phyloP scores from a whole-genome alignment of 2,888 invertebrate species.

The Cephus pulcher region DNA sequence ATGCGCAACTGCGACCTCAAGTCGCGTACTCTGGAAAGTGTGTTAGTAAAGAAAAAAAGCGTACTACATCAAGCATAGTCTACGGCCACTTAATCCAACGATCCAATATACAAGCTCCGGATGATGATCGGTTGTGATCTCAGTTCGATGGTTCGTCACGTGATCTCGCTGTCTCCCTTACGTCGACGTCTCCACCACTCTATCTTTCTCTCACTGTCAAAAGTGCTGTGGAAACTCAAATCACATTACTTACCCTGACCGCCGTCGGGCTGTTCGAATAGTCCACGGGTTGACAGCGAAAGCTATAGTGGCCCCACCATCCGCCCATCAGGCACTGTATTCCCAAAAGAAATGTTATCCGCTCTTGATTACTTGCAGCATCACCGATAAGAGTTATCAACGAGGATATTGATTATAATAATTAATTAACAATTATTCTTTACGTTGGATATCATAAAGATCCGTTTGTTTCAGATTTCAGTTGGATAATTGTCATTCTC shows the following conservation, averaged over 20 bases:
- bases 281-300: slow-evolving; percentile 92
- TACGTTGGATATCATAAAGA: background rate
- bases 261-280: slow-evolving; percentile 84
- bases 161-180: slow-evolving; percentile 1
- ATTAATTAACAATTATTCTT: background rate
- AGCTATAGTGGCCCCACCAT: slow-evolving; percentile 91
- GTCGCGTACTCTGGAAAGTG: background rate
- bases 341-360: slow-evolving; percentile 47
- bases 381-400: background rate
- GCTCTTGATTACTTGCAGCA: slow-evolving; percentile 25
- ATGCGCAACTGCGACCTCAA: background rate
- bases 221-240: slow-evolving; percentile 40
- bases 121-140: slow-evolving; percentile 11
- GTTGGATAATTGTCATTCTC: background rate
- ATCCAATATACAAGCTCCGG: slow-evolving; percentile 1
- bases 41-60: background rate
- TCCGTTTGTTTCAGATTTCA: background rate
- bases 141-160: slow-evolving; percentile 4
- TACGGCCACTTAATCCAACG: background rate
- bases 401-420: background rate
- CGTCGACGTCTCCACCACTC: background rate
- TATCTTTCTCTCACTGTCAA: slow-evolving; percentile 16
- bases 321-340: slow-evolving; percentile 87
- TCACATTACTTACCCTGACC: slow-evolving; percentile 79
- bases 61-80: background rate